Conservation (phyloP, 2,113 vertebrate genomes). For the Limnothrissa miodon region DNA sequence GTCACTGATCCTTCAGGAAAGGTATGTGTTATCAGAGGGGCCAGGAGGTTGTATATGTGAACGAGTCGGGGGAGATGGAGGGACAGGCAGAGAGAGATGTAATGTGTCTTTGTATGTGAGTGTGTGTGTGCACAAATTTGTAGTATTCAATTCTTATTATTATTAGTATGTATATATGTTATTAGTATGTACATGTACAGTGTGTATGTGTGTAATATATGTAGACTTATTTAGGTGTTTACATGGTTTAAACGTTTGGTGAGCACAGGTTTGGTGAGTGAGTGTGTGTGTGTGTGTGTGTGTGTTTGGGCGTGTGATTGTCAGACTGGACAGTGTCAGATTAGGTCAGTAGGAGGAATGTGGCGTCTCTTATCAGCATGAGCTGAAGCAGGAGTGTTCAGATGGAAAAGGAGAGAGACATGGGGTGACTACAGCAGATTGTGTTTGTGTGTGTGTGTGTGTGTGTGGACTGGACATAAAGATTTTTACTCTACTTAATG, state of each 20-base stretch:
- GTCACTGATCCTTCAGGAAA: conserved; percentile 51
- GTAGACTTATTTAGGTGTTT: conserved; percentile 34
- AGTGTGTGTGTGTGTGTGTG: conserved; percentile 43
- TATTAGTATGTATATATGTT: conserved; percentile 21
- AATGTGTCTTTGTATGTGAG: not conserved
- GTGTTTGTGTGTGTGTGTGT: not conserved
- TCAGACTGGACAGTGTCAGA: conserved; percentile 69
- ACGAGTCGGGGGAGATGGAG: not conserved
- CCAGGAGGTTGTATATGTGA: conserved; percentile 16
- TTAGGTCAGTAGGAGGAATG: conserved; percentile 72
- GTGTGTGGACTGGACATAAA: not conserved
- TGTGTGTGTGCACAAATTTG: too few species aligned
- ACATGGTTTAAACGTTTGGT: conserved; percentile 23
- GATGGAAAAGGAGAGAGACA: conserved; percentile 11
- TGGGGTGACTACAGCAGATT: not conserved
- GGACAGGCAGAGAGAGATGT: not conserved
- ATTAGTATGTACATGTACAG: not conserved
- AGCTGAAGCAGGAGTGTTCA: conserved; percentile 24
- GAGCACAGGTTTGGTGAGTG: conserved; percentile 35
- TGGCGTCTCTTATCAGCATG: conserved; percentile 66
- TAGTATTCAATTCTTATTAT: too few species aligned
- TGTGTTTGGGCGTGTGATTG: conserved; percentile 35
- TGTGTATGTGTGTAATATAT: conserved; percentile 43
- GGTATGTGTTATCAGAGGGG: conserved; percentile 51
- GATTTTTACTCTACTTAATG: not conserved